phyloP scores from a whole-genome alignment of 2,888 invertebrate species.

The Pseudanteris insignis region DNA sequence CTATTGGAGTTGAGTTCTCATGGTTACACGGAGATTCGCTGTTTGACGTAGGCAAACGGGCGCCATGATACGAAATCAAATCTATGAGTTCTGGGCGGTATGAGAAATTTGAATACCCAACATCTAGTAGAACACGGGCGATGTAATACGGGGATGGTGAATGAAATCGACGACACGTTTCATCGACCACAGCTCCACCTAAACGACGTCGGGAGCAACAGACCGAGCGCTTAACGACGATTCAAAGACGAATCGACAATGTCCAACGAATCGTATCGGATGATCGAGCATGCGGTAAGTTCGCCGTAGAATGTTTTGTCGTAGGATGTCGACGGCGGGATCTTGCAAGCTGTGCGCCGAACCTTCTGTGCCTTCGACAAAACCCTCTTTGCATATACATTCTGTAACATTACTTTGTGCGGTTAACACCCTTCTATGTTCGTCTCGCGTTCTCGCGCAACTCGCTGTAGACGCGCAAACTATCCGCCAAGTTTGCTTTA shows the following conservation, averaged over 20 bases:
- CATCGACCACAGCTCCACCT: conserved; percentile 31
- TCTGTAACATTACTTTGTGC: conserved; percentile 67
- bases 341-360: conserved; percentile 64
- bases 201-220: conserved; percentile 18
- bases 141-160: too few species aligned
- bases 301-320: conserved; percentile 60
- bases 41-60: too few species aligned
- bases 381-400: conserved; percentile 67
- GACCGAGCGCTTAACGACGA: conserved; percentile 28
- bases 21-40: too few species aligned
- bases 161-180: conserved; percentile 20
- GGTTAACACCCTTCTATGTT: conserved; percentile 62
- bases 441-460: conserved; percentile 47
- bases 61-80: too few species aligned
- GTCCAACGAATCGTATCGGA: conserved; percentile 33
- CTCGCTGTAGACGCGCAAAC: conserved; percentile 57
- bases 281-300: conserved; percentile 51
- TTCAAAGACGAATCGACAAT: conserved; percentile 38
- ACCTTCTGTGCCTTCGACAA: conserved; percentile 46
- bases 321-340: conserved; percentile 58
- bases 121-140: too few species aligned
- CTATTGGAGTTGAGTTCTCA: too few species aligned
- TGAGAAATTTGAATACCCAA: too few species aligned
- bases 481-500: conserved; percentile 64
- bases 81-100: too few species aligned